phyloP scores from a whole-genome alignment of 2,797 vertebrate species.

The Galaxias olidus region DNA sequence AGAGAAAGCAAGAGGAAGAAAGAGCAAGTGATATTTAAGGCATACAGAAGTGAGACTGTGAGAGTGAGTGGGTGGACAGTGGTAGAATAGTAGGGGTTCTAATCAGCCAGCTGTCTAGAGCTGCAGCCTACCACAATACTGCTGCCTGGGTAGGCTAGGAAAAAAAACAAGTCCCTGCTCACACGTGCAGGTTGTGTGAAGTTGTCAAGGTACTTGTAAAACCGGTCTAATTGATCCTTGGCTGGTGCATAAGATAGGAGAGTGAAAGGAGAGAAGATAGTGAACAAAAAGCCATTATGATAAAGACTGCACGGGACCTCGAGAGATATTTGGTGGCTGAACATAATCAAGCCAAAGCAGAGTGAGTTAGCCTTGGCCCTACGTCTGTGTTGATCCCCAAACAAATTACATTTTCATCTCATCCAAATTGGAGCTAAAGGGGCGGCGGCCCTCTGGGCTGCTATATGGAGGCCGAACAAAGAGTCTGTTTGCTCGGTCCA shows the following conservation, averaged over 20 bases:
- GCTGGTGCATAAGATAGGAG: too few species aligned
- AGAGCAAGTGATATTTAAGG: conserved; percentile 13
- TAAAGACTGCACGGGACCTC: too few species aligned
- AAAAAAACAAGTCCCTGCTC: too few species aligned
- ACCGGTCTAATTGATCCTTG: too few species aligned
- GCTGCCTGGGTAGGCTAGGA: too few species aligned
- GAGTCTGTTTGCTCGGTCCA: conserved; percentile 16
- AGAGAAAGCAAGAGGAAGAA: not conserved
- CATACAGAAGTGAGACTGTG: not conserved
- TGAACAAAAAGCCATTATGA: too few species aligned
- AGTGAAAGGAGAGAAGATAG: too few species aligned
- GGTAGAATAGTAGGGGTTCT: conserved; percentile 11
- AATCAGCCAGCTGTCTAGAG: conserved; percentile 10
- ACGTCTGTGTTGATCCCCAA: not conserved
- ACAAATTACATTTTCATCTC: not conserved
- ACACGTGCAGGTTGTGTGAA: too few species aligned
- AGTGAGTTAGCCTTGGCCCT: conserved; percentile 1
- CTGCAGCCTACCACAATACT: not conserved
- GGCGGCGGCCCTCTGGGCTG: not conserved
- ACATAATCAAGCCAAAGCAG: too few species aligned
- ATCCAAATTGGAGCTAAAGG: conserved; percentile 25
- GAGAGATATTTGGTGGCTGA: not conserved
- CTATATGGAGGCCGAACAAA: conserved; percentile 30
- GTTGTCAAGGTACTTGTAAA: too few species aligned
- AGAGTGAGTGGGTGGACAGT: conserved; percentile 28